phyloP scores from a whole-genome alignment of 2,888 invertebrate genomes.

The Altica lythri region DNA sequence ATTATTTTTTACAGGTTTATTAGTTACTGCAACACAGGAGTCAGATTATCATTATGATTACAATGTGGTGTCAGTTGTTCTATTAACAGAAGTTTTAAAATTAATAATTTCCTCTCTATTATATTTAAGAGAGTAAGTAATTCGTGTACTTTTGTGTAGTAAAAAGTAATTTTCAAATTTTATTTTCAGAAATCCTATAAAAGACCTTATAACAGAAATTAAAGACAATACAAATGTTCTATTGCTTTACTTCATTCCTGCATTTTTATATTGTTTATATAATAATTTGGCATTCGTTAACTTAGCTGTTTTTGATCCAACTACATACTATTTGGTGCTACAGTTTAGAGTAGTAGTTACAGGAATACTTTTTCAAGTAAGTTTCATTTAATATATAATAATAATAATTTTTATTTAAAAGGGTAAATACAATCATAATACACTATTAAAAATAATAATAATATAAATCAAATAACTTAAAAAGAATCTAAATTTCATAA shows the following conservation, averaged over 20 bases:
- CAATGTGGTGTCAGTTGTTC: constrained; percentile 85
- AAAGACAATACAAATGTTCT: constrained; percentile 68
- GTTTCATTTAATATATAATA: not conserved
- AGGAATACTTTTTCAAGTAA: constrained; percentile 88
- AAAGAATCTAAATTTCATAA: no score
- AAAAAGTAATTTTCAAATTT: constrained; percentile 6
- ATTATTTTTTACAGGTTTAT: constrained; percentile 68
- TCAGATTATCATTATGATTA: constrained; percentile 81
- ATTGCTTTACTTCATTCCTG: constrained; percentile 85
- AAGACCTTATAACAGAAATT: constrained; percentile 63
- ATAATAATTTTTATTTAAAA: not conserved
- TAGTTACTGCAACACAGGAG: constrained; percentile 88
- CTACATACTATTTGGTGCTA: constrained; percentile 87
- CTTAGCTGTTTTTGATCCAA: constrained; percentile 89
- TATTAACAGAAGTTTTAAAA: constrained; percentile 86
- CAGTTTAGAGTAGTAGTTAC: constrained; percentile 93
- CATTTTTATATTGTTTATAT: constrained; percentile 89
- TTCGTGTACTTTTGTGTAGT: not conserved
- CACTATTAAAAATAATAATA: not conserved
- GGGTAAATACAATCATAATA: no score
- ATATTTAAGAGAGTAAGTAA: constrained; percentile 71
- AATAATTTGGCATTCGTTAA: constrained; percentile 93
- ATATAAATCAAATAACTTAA: no score
- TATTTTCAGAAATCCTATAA: constrained; percentile 61
- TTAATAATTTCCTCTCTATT: constrained; percentile 72